phyloP scores from a whole-genome alignment of 2,888 invertebrate genomes.

The Dyspetes luteomarginatus region DNA sequence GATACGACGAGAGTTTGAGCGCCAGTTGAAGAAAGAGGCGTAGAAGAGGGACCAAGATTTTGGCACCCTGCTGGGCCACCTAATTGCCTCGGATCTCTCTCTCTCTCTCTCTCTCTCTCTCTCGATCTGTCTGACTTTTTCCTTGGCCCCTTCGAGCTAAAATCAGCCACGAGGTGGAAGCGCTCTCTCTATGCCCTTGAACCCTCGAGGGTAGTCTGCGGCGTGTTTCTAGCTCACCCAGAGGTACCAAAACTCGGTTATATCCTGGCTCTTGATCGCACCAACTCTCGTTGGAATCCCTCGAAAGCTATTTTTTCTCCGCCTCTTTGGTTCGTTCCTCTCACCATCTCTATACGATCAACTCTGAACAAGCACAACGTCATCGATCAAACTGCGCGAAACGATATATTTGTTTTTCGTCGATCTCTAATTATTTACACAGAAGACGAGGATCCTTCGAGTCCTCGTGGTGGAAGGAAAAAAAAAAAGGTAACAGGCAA shows the following conservation, averaged over 20 bases:
- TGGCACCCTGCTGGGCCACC: conserved; percentile 82
- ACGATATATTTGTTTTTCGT: conserved; percentile 83
- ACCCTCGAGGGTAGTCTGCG: conserved; percentile 73
- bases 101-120: conserved; percentile 61
- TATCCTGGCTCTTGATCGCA: conserved; percentile 19
- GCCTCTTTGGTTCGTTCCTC: conserved; percentile 55
- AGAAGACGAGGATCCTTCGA: conserved; percentile 68
- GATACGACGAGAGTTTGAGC: conserved; percentile 60
- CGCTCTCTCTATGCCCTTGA: conserved; percentile 77
- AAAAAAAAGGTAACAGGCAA: conserved; percentile 2
- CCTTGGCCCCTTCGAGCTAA: conserved; percentile 57
- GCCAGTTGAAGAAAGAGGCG: conserved; percentile 66
- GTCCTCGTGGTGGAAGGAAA: conserved; percentile 50
- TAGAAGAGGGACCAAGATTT: conserved; percentile 72
- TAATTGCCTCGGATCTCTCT: conserved; percentile 80
- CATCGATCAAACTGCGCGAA: conserved; percentile 82
- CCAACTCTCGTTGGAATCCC: conserved; percentile 40
- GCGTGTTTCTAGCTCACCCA: conserved; percentile 72
- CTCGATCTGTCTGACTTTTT: too few species aligned
- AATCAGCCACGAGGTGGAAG: conserved; percentile 7
- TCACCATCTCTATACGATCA: conserved; percentile 65
- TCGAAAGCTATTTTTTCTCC: conserved; percentile 56
- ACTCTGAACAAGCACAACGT: conserved; percentile 79
- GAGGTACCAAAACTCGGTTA: conserved; percentile 63
- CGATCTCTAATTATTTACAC: conserved; percentile 82